Evolutionary conservation across 2,113 vertebrate species (phyloP), one percentile per base, ranked within the genome.

Genomic region (Orcinus orca): DNA sequence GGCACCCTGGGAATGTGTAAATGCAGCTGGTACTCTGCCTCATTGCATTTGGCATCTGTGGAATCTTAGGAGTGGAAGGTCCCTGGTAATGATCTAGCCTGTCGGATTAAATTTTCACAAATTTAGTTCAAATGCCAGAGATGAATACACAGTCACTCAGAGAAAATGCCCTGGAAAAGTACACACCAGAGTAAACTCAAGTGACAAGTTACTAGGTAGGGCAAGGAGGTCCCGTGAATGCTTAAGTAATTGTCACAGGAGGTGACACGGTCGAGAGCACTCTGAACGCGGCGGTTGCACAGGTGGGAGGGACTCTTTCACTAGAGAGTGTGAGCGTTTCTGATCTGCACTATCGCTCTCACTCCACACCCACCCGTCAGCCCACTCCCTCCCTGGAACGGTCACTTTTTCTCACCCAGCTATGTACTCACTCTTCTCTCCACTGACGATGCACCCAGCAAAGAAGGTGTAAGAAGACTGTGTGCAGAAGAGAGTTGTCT

Each of bases 81-180:
- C 71, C 81, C 55, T 3, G 0, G 26, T 44, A 50, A 95, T 15
- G 67, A 53, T 50, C 62, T 14, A 4, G 17, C 77, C 71, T 53
- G 74, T 58, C 73, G 21, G 73, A 65, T 79, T 31, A 63, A 36
- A 93, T 93, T 77, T 93, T 91, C 87, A 79, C 82, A 86, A 79
- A 38, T 60, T 26, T 38, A 77, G 53, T 79, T 91, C 93, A 93
- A 87, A 87, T 87, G 67, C 41, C 83, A 90, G 93, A 73, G 36
- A 83, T 13, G 77, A 65, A 63, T 31, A 58, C 26, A 50, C 0
- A 73, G 62, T 55, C 33, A 10, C 55, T 62, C 25, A 73, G 91
- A 77, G 67, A 89, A 86, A 71, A 77, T 8, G 77, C 81, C 47
- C 90, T 36, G 17, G 11, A 41, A 80, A 76, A 79, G 73, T 50